Conservation (phyloP, 2,113 vertebrate species). For the Grammomys surdaster region DNA sequence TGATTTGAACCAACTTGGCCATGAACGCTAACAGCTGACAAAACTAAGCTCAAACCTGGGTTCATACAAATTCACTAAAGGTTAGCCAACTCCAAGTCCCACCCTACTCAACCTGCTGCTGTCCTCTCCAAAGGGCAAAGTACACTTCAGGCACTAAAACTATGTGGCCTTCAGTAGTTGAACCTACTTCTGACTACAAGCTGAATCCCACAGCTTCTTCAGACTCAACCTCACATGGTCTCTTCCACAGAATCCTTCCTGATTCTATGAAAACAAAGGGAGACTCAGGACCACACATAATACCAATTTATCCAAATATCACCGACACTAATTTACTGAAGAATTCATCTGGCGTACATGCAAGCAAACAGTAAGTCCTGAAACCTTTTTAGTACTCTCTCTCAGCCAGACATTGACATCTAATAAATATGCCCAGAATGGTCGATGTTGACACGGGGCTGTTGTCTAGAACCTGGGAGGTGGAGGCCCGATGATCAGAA, state of each 20-base stretch:
- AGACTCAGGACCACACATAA: neutral
- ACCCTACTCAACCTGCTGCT: neutral
- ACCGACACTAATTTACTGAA: neutral
- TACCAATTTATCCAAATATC: neutral
- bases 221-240: neutral
- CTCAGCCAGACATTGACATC: neutral
- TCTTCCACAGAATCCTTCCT: neutral
- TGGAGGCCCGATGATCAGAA: neutral
- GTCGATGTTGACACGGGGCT: neutral
- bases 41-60: neutral
- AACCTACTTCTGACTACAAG: neutral
- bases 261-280: neutral
- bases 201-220: slow-evolving; percentile 41
- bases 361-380: neutral
- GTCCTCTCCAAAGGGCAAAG: neutral
- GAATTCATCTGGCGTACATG: neutral
- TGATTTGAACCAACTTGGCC: neutral
- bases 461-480: neutral
- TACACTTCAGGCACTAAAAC: neutral
- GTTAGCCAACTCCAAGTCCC: neutral
- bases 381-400: neutral
- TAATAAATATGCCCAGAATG: neutral
- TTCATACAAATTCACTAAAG: neutral
- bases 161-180: neutral
- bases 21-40: neutral